These are phyloP conservation scores for Lapara coniferarum DNA, from an alignment of 2,888 invertebrate genomes.

Conservation along the genomic window DNA sequence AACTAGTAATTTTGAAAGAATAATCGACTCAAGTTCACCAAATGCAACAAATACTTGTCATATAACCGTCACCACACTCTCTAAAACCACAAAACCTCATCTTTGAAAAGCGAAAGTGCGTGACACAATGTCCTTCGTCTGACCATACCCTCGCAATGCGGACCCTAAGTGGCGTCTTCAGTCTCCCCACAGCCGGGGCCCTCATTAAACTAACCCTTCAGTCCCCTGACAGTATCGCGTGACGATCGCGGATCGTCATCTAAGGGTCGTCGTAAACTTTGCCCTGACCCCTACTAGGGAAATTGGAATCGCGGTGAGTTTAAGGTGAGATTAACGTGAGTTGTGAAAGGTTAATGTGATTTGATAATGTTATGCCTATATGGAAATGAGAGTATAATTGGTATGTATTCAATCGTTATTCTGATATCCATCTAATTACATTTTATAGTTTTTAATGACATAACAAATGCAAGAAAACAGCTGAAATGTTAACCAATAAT, in stretches of 20 bases:
- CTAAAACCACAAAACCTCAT: constrained; percentile 10
- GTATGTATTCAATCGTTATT: too few species aligned
- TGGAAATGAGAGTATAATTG: too few species aligned
- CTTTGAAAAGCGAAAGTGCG: constrained; percentile 16
- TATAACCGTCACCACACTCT: background rate
- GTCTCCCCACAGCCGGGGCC: constrained; percentile 44
- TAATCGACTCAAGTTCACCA: too few species aligned
- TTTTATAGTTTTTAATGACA: too few species aligned
- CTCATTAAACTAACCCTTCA: constrained; percentile 61
- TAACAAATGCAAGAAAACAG: too few species aligned
- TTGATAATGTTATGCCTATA: background rate
- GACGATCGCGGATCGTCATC: constrained; percentile 49
- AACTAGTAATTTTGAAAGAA: too few species aligned
- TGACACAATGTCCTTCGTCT: constrained; percentile 12
- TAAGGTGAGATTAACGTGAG: background rate
- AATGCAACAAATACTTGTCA: background rate
- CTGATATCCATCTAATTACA: too few species aligned
- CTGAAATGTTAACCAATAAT: background rate
- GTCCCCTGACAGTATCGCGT: constrained; percentile 56
- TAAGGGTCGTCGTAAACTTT: constrained; percentile 28
- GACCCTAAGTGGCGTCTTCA: constrained; percentile 45
- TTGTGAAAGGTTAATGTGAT: background rate
- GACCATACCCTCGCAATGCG: constrained; percentile 29
- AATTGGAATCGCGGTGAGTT: constrained; percentile 2
- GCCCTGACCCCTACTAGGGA: background rate